Evolutionary conservation across 2,888 invertebrate genomes (phyloP), one percentile per base, ranked within the genome.

Genomic region (Thecocarcelia acutangulata): DNA sequence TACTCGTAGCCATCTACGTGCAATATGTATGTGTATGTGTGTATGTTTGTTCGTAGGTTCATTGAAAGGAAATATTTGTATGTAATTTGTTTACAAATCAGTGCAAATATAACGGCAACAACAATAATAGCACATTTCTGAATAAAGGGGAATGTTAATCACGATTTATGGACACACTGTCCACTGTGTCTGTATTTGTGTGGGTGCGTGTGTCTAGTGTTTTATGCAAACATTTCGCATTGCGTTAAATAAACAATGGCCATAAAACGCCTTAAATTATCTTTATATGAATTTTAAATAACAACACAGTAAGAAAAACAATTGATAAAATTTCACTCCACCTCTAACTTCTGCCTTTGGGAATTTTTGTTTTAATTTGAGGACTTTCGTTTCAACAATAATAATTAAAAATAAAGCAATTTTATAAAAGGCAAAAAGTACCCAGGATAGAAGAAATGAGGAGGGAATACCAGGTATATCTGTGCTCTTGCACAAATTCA

Each of bases 241-340:
- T 75, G 75, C 75, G 68, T 76, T 76, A 61, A 66, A 76, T 69
- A 61, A 75, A 59, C 59, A 76, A 76, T 68, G 76, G 68, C 76
- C 59, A 76, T 76, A 69, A 76, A 76, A 78, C 56, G 70, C 70
- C 70, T 64, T 64, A 64, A 63, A 78, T 78, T 66, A 70, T 64
- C 58, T 72, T 33, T 8, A 33, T 33, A 66, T 52, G 56, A 66
- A 58, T 78, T 61, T 76, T 54, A 76, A 52, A 69, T 59, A 75
- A 50, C 40, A 75, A 6, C 56, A 48, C 28, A 72, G 15, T 11
- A 52, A 50, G 24, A 58, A 56, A 48, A 73, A 63, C 63, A 73
- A 46, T 73, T 63, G 44, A 52, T 46, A 37, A 24, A 37, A 63
- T 46, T 37, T 33, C 4, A 37, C n/a, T 21, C 11, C 21, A 28